Percentiles rank a stretch among this genome's conserved stretches.
These are phyloP conservation scores for Xylocampa areola DNA, from an alignment of 2,888 invertebrate genomes.

Conservation along the genomic window DNA sequence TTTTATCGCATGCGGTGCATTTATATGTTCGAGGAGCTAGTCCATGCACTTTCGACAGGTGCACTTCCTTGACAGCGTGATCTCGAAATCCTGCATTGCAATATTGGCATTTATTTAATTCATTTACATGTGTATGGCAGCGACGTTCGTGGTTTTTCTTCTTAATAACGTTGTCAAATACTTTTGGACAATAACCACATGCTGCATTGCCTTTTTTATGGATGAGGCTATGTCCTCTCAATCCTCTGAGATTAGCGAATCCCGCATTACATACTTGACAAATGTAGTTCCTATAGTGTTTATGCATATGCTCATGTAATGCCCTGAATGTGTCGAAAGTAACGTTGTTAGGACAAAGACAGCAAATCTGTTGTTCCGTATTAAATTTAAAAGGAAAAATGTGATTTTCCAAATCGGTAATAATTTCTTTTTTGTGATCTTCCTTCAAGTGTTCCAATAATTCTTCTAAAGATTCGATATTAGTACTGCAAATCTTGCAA, in stretches of 20 bases:
- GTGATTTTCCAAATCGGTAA: constrained; percentile 59
- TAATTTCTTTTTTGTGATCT: constrained; percentile 42
- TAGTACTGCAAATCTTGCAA: constrained; percentile 47
- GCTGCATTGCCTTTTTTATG: constrained; percentile 68
- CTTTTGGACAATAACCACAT: constrained; percentile 75
- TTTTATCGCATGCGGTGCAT: constrained; percentile 43
- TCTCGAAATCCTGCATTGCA: constrained; percentile 66
- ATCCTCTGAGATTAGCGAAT: constrained; percentile 65
- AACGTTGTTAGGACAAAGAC: constrained; percentile 31
- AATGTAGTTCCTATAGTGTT: constrained; percentile 72
- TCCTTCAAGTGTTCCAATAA: constrained; percentile 42
- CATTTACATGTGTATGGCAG: constrained; percentile 59
- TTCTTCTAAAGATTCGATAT: constrained; percentile 35
- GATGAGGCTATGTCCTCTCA: constrained; percentile 62
- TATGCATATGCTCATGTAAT: constrained; percentile 68
- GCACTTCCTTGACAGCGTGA: constrained; percentile 55
- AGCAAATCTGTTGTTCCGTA: constrained; percentile 43
- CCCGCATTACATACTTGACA: constrained; percentile 72
- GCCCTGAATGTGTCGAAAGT: constrained; percentile 55
- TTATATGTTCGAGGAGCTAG: constrained; percentile 11
- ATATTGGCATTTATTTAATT: constrained; percentile 60
- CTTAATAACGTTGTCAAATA: constrained; percentile 78
- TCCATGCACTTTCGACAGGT: constrained; percentile 53
- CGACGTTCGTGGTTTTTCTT: constrained; percentile 76
- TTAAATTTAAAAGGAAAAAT: constrained; percentile 57